A percentile compares a stretch with the other conserved stretches of the same genome.
These are phyloP conservation scores for Caenorhabditis latens DNA, from an alignment of 1,140 invertebrate genomes.

Conservation along the genomic window DNA sequence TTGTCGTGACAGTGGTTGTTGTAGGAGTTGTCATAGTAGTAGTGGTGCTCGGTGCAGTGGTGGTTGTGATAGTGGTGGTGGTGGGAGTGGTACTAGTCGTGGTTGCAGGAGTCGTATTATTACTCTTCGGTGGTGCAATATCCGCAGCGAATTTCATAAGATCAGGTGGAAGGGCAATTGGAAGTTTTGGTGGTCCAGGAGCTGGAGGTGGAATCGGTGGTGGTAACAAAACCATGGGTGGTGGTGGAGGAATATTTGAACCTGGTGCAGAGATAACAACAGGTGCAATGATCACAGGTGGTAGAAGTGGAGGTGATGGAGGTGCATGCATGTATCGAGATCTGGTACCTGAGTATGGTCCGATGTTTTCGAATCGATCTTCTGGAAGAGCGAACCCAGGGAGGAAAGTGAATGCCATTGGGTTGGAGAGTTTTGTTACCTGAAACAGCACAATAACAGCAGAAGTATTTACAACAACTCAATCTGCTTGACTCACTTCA, in stretches of 20 bases:
- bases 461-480: neutral
- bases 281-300: neutral
- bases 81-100: neutral
- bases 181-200: neutral
- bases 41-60: neutral
- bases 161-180: slow-evolving; percentile 6
- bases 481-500: neutral
- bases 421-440: slow-evolving; percentile 2
- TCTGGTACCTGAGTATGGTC: slow-evolving; percentile 26
- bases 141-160: slow-evolving; percentile 31
- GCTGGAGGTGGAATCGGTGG: neutral
- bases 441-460: neutral
- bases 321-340: neutral
- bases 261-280: slow-evolving; percentile 24
- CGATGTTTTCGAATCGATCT: slow-evolving; percentile 40
- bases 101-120: neutral
- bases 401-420: slow-evolving; percentile 12
- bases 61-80: neutral
- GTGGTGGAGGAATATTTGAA: neutral
- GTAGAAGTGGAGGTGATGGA: neutral
- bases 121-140: slow-evolving; percentile 6
- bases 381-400: slow-evolving; percentile 1
- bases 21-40: neutral
- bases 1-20: neutral
- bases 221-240: neutral